These are phyloP conservation scores for Perizoma flavofasciatum DNA, from an alignment of 2,888 invertebrate species.

Conservation along the genomic window DNA sequence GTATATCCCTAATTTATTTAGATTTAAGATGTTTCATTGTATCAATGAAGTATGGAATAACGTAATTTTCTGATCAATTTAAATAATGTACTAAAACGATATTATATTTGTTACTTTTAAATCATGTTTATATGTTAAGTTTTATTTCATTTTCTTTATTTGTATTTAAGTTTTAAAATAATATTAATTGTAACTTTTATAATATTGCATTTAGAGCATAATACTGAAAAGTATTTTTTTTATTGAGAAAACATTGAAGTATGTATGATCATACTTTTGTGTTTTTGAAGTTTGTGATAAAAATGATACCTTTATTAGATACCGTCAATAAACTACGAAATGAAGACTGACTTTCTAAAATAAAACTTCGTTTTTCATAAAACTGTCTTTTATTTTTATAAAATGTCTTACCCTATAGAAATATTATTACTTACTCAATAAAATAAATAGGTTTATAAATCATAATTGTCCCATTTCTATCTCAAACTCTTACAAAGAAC, in stretches of 20 bases:
- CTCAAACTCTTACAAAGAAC: too few relatives aligned
- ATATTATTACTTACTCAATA: background rate
- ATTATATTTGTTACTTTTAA: background rate
- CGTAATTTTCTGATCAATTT: background rate
- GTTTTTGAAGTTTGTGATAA: background rate
- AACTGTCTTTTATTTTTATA: conserved; percentile 38
- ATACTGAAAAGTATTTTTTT: too few relatives aligned
- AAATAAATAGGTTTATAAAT: too few relatives aligned
- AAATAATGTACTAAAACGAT: conserved; percentile 14
- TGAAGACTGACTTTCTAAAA: conserved; percentile 45
- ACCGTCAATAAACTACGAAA: background rate
- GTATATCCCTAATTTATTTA: conserved; percentile 30
- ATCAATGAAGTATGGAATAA: background rate
- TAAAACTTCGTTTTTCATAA: conserved; percentile 35
- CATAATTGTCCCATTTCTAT: too few relatives aligned
- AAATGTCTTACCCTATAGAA: background rate
- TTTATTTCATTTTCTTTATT: too few relatives aligned
- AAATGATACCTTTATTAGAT: too few relatives aligned
- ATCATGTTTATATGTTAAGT: too few relatives aligned
- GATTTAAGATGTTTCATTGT: conserved; percentile 10
- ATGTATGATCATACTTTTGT: conserved; percentile 1
- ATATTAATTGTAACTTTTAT: too few relatives aligned
- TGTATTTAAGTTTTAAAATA: too few relatives aligned
- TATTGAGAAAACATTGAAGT: background rate
- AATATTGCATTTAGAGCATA: too few relatives aligned